Evolutionary conservation across 2,797 vertebrate species (phyloP).

Genomic region (Perodicticus potto): DNA sequence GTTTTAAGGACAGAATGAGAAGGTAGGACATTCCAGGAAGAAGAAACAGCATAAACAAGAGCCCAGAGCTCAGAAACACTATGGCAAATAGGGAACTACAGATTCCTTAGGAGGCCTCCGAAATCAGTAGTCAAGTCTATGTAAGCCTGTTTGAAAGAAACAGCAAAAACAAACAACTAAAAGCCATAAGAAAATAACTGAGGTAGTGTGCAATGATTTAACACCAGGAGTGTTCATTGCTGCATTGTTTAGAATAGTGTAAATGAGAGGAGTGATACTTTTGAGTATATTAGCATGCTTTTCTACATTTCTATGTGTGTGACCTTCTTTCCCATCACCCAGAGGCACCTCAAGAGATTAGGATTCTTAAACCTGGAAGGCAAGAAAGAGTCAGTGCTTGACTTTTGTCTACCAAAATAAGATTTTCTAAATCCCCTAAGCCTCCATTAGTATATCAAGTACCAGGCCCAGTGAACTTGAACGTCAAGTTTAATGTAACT

Average conservation of each 20-base stretch:
- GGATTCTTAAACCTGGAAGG: constrained; percentile 17
- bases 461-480: background rate
- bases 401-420: constrained; percentile 4
- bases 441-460: background rate
- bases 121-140: background rate
- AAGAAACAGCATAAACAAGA: background rate
- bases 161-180: background rate
- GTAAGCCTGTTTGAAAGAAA: background rate
- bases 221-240: background rate
- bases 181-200: background rate
- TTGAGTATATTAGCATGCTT: background rate
- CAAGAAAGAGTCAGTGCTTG: background rate
- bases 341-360: background rate
- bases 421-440: constrained; percentile 10
- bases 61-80: background rate
- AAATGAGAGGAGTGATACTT: background rate
- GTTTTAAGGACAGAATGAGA: background rate
- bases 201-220: background rate
- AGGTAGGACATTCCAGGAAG: background rate
- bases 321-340: background rate
- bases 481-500: background rate
- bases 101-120: background rate
- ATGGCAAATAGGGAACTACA: background rate
- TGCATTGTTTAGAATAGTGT: background rate
- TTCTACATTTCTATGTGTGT: background rate